phyloP scores from a whole-genome alignment of 2,797 vertebrate genomes.

The Ceyx erithaca region DNA sequence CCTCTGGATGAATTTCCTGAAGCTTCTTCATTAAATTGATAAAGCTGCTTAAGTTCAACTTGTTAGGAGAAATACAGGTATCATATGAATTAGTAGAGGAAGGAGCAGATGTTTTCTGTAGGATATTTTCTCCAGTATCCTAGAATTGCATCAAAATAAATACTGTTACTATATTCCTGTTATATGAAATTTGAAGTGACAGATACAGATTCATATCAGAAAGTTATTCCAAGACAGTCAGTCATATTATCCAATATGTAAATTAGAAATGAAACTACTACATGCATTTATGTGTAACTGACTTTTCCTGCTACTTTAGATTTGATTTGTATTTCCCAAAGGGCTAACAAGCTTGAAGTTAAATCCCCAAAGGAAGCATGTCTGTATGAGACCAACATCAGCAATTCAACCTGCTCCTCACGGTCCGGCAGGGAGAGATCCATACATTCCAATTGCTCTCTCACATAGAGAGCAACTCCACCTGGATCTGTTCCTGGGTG shows the following conservation, averaged over 20 bases:
- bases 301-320: not conserved
- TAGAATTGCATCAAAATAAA: constrained; percentile 8
- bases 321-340: not conserved
- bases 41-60: constrained; percentile 74
- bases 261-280: not conserved
- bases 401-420: not conserved
- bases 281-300: not conserved
- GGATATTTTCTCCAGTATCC: constrained; percentile 49
- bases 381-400: not conserved
- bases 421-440: too few species aligned
- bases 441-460: too few species aligned
- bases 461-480: too few species aligned
- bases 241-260: not conserved
- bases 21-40: constrained; percentile 74
- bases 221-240: not conserved
- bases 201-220: not conserved
- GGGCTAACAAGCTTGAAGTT: not conserved
- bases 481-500: too few species aligned
- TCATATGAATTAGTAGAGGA: not conserved
- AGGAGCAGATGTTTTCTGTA: constrained; percentile 18
- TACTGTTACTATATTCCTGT: not conserved
- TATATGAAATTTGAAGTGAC: not conserved
- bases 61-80: constrained; percentile 49
- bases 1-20: constrained; percentile 63
- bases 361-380: not conserved